These are phyloP conservation scores for Pseudopodoces humilis DNA, from an alignment of 2,113 vertebrate species.

Conservation along the genomic window DNA sequence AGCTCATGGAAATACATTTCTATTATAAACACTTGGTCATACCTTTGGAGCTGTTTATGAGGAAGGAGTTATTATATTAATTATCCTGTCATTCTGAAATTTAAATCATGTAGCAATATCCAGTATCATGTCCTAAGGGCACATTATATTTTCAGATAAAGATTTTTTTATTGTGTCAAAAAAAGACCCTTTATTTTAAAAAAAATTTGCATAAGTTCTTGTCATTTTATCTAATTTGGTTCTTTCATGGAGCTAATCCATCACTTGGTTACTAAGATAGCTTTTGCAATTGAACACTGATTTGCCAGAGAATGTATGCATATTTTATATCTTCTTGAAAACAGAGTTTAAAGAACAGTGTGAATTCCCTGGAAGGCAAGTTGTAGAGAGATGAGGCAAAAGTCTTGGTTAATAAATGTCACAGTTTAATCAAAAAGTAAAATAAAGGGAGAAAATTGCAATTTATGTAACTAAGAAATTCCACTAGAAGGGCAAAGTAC, in stretches of 20 bases:
- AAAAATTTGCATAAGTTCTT: not conserved
- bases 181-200: not conserved
- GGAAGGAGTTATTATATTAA: slow-evolving; percentile 22
- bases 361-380: slow-evolving; percentile 7
- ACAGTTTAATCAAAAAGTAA: not conserved
- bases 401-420: not conserved
- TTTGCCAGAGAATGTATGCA: not conserved
- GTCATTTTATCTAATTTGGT: slow-evolving; percentile 11
- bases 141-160: not conserved
- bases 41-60: slow-evolving; percentile 29
- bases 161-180: not conserved
- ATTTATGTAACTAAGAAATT: not conserved
- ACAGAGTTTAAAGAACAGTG: not conserved
- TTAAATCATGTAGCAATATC: slow-evolving; percentile 28
- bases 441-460: not conserved
- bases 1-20: slow-evolving; percentile 7
- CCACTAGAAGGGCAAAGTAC: not conserved
- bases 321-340: not conserved
- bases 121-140: not conserved
- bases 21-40: not conserved
- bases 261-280: slow-evolving; percentile 2
- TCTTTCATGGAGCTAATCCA: slow-evolving; percentile 1
- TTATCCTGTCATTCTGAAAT: slow-evolving; percentile 47
- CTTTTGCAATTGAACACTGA: not conserved
- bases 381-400: not conserved